A percentile compares a stretch with the other conserved stretches of the same genome.
phyloP scores from a whole-genome alignment of 2,113 vertebrate genomes.

The Triplophysa tibetana region DNA sequence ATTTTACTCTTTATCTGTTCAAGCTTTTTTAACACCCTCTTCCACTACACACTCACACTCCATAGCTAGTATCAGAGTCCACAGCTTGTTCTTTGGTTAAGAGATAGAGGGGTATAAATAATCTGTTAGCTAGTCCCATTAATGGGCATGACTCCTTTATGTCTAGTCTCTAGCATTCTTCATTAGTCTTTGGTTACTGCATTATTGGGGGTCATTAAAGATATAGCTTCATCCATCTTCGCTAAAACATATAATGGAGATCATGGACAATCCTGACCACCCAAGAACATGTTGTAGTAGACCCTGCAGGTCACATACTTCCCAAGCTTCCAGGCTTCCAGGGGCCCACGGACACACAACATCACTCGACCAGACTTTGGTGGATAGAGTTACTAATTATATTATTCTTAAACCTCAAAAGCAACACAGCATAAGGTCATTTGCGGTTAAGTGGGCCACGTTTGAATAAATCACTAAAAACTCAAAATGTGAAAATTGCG shows the following conservation, averaged over 20 bases:
- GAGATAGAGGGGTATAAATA: slow-evolving; percentile 6
- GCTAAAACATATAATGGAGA: not conserved
- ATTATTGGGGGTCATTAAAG: slow-evolving; percentile 3
- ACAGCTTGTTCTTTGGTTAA: not conserved
- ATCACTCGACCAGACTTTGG: not conserved
- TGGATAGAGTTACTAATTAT: not conserved
- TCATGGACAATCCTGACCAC: not conserved
- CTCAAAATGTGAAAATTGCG: too few relatives aligned
- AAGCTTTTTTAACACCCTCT: slow-evolving; percentile 11
- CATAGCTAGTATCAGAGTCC: not conserved
- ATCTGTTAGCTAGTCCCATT: not conserved
- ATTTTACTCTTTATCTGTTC: slow-evolving; percentile 26
- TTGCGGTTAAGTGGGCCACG: too few relatives aligned
- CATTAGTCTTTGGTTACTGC: not conserved
- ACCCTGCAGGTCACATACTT: slow-evolving; percentile 5
- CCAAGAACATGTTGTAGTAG: not conserved
- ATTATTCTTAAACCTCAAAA: not conserved
- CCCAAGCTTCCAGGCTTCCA: not conserved
- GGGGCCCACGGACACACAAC: not conserved
- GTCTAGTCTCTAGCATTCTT: not conserved
- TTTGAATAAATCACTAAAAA: too few relatives aligned
- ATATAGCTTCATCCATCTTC: not conserved
- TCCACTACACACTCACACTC: not conserved
- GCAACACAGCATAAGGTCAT: too few relatives aligned
- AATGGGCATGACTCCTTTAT: not conserved